These are phyloP conservation scores for Pelodiscus sinensis DNA, from an alignment of 2,113 vertebrate genomes.

Conservation along the genomic window DNA sequence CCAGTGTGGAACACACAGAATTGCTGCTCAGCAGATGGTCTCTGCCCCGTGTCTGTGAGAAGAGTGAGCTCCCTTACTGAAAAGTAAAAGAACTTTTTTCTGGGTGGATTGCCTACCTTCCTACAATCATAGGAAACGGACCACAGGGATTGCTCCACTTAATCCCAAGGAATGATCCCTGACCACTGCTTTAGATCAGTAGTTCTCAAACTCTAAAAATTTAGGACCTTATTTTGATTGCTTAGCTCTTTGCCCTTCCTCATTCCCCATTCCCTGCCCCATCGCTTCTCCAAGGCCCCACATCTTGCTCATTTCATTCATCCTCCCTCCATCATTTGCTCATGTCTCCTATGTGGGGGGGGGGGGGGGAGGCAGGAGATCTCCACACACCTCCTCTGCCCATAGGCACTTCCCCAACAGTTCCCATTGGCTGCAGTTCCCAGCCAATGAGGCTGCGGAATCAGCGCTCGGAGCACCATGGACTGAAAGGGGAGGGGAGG, in stretches of 20 bases:
- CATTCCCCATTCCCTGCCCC: too few relatives aligned
- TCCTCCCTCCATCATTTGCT: too few relatives aligned
- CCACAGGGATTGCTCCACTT: not conserved
- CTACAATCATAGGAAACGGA: not conserved
- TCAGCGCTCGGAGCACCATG: not conserved
- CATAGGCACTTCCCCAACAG: not conserved
- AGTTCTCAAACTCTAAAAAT: not conserved
- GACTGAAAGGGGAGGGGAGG: not conserved
- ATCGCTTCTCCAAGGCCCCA: too few relatives aligned
- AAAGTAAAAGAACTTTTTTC: not conserved
- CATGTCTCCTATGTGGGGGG: too few relatives aligned
- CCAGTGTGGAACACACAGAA: not conserved
- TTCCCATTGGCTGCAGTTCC: too few relatives aligned
- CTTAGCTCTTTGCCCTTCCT: too few relatives aligned
- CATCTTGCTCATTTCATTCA: too few relatives aligned
- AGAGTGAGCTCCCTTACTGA: not conserved
- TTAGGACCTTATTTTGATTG: too few relatives aligned
- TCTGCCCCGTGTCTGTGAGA: not conserved
- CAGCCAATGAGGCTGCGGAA: too few relatives aligned
- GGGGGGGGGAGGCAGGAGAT: too few relatives aligned
- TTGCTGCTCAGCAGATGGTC: conserved; percentile 10
- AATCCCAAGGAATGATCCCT: not conserved
- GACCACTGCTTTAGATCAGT: too few relatives aligned
- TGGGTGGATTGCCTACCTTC: not conserved
- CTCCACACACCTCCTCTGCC: not conserved